Conservation (phyloP, 1,140 invertebrate genomes). For the Drosophila nebulosa region DNA sequence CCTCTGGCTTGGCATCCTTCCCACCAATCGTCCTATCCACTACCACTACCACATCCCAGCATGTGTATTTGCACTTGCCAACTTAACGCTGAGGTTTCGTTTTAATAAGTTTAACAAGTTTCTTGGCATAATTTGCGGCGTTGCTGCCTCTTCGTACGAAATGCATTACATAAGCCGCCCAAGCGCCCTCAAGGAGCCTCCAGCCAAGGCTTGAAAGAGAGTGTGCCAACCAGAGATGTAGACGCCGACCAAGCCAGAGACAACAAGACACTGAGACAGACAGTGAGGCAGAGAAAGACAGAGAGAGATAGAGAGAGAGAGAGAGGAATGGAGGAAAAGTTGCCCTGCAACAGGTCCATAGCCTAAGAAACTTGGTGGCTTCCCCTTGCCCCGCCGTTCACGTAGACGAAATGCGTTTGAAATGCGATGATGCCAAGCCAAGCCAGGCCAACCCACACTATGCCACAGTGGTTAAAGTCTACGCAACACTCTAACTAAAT, state of each 20-base stretch:
- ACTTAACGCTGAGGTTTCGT: slow-evolving; percentile 74
- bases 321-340: not conserved
- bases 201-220: not conserved
- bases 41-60: slow-evolving; percentile 7
- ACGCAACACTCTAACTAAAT: not conserved
- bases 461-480: not conserved
- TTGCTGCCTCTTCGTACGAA: not conserved
- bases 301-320: not conserved
- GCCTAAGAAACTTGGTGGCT: not conserved
- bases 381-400: slow-evolving; percentile 16
- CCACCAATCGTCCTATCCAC: not conserved
- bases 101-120: slow-evolving; percentile 80
- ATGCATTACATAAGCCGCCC: slow-evolving; percentile 11
- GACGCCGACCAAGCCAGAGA: not conserved
- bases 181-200: slow-evolving; percentile 3
- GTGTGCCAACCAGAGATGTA: not conserved
- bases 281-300: slow-evolving; percentile 4
- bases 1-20: too few species aligned
- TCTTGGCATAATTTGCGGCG: slow-evolving; percentile 76
- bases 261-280: slow-evolving; percentile 1
- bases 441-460: not conserved
- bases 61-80: slow-evolving; percentile 66
- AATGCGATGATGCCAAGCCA: slow-evolving; percentile 23
- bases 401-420: slow-evolving; percentile 48
- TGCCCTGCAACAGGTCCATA: slow-evolving; percentile 42